These are phyloP conservation scores for Suillia variegata DNA, from an alignment of 2,888 invertebrate genomes.

Conservation along the genomic window DNA sequence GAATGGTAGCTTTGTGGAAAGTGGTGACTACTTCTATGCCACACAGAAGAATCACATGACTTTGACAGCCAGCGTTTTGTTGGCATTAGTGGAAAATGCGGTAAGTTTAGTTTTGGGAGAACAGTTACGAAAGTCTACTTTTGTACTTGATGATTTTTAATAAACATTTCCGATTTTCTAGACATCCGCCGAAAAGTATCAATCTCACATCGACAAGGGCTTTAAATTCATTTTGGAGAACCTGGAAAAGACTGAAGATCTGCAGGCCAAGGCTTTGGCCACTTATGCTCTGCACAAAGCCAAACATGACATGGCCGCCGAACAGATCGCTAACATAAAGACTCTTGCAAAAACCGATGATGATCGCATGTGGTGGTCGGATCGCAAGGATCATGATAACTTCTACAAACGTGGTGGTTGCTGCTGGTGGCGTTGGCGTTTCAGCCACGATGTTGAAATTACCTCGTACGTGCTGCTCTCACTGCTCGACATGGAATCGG, in stretches of 20 bases:
- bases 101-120: too few species aligned
- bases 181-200: neutral
- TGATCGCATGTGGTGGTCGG: constrained; percentile 83
- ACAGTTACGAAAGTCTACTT: neutral
- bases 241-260: constrained; percentile 68
- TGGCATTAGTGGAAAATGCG: constrained; percentile 72
- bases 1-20: constrained; percentile 81
- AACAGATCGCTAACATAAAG: constrained; percentile 46
- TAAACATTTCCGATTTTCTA: neutral
- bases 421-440: constrained; percentile 61
- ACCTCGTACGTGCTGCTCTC: constrained; percentile 52
- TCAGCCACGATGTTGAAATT: constrained; percentile 50
- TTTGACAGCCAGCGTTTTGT: constrained; percentile 76
- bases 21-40: constrained; percentile 73
- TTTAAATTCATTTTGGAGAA: constrained; percentile 75
- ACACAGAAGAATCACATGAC: constrained; percentile 71
- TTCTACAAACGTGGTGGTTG: constrained; percentile 46
- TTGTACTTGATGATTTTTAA: neutral
- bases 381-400: too few species aligned
- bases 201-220: constrained; percentile 72
- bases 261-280: constrained; percentile 78
- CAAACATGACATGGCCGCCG: constrained; percentile 70
- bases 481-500: constrained; percentile 45
- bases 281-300: constrained; percentile 79
- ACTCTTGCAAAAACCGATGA: constrained; percentile 66